phyloP scores from a whole-genome alignment of 2,113 vertebrate genomes.

The Sorex fumeus region DNA sequence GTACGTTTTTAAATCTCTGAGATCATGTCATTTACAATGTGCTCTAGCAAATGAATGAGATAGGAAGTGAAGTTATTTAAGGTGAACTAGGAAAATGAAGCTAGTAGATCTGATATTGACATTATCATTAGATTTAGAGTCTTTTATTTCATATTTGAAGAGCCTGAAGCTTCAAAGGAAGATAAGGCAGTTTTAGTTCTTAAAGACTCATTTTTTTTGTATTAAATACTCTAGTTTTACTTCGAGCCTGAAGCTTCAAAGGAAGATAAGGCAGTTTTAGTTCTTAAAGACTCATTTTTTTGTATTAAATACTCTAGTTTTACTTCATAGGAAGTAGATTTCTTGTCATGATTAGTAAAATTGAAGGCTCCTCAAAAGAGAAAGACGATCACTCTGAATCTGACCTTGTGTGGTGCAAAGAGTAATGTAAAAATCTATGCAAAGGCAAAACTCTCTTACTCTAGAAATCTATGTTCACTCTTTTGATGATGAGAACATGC shows the following conservation, averaged over 20 bases:
- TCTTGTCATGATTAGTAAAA: not conserved
- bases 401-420: not conserved
- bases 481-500: not conserved
- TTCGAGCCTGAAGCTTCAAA: not conserved
- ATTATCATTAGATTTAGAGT: not conserved
- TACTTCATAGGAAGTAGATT: constrained; percentile 8
- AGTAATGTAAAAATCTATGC: not conserved
- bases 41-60: not conserved
- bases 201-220: too few relatives aligned
- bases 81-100: not conserved
- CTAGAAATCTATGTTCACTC: not conserved
- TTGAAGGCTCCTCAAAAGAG: not conserved
- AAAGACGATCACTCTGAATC: not conserved
- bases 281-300: not conserved
- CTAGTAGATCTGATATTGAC: not conserved
- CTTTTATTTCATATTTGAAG: not conserved
- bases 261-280: not conserved
- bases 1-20: not conserved
- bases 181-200: not conserved
- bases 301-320: not conserved
- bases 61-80: not conserved
- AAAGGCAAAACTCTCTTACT: not conserved
- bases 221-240: too few relatives aligned
- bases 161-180: not conserved
- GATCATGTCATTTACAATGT: not conserved